phyloP scores from a whole-genome alignment of 2,797 vertebrate genomes.

The Chrosomus eos region DNA sequence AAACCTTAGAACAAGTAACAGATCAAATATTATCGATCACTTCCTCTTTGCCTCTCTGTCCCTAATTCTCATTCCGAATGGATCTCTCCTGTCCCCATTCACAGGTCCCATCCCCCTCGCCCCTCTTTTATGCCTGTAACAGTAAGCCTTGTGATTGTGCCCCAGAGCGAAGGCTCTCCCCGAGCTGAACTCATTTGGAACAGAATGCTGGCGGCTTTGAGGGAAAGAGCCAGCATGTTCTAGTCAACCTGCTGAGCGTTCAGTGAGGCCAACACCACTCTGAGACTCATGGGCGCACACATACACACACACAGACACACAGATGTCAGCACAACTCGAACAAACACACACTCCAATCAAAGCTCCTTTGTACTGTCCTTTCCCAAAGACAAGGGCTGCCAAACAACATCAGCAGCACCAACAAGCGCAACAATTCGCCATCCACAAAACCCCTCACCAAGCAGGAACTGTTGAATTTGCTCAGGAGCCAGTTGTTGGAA shows the following conservation, averaged over 20 bases:
- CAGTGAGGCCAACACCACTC: conserved; percentile 51
- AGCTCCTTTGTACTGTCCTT: conserved; percentile 49
- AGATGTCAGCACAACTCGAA: conserved; percentile 46
- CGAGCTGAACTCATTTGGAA: conserved; percentile 75
- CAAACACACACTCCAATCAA: conserved; percentile 54
- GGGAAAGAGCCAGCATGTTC: conserved; percentile 73
- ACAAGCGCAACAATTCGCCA: conserved; percentile 42
- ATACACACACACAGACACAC: conserved; percentile 43
- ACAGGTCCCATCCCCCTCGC: conserved; percentile 41
- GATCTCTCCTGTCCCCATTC: conserved; percentile 36
- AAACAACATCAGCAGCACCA: conserved; percentile 48
- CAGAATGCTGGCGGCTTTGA: conserved; percentile 81
- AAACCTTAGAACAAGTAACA: not conserved
- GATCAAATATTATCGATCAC: not conserved
- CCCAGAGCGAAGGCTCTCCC: conserved; percentile 62
- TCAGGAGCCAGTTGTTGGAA: conserved; percentile 35
- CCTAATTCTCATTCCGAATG: conserved; percentile 47
- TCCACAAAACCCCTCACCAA: conserved; percentile 40
- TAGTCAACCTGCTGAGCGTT: conserved; percentile 69
- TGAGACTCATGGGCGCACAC: conserved; percentile 38
- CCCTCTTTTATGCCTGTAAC: conserved; percentile 47
- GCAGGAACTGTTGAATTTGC: conserved; percentile 42
- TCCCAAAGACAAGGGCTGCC: conserved; percentile 50
- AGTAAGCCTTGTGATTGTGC: conserved; percentile 62
- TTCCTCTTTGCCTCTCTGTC: conserved; percentile 44